These are phyloP conservation scores for Drosophila prolongata DNA, from an alignment of 2,888 invertebrate species.

Conservation along the genomic window DNA sequence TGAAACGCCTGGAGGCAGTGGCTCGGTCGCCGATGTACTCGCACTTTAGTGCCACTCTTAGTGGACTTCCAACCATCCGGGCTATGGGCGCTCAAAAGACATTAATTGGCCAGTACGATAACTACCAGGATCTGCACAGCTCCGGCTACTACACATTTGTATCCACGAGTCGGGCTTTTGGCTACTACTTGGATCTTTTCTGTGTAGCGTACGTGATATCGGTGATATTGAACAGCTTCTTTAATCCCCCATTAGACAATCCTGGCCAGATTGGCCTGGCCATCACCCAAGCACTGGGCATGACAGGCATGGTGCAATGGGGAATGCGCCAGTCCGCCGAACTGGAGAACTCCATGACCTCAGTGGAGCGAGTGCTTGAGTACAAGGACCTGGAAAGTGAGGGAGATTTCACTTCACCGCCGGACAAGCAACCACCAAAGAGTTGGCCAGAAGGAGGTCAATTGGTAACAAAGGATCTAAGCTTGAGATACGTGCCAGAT, in stretches of 20 bases:
- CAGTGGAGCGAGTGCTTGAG: conserved; percentile 92
- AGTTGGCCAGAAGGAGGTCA: conserved; percentile 90
- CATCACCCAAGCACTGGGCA: conserved; percentile 91
- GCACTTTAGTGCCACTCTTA: conserved; percentile 94
- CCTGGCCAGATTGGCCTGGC: conserved; percentile 92
- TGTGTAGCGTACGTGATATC: conserved; percentile 93
- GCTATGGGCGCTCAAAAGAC: conserved; percentile 93
- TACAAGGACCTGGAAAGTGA: conserved; percentile 85
- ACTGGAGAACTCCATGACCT: conserved; percentile 94
- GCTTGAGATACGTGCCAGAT: conserved; percentile 88
- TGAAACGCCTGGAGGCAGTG: conserved; percentile 92
- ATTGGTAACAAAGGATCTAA: conserved; percentile 89
- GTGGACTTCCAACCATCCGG: conserved; percentile 95
- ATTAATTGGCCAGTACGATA: conserved; percentile 91
- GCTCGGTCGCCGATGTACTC: conserved; percentile 97
- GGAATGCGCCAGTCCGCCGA: conserved; percentile 97
- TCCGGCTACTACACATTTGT: conserved; percentile 97
- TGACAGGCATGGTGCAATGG: conserved; percentile 90
- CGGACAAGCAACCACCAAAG: conserved; percentile 87
- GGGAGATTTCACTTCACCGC: conserved; percentile 88
- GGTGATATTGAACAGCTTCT: conserved; percentile 94
- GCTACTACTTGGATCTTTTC: conserved; percentile 95
- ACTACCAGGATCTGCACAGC: conserved; percentile 93
- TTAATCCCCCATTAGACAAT: conserved; percentile 88
- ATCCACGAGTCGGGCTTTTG: conserved; percentile 95